Evolutionary conservation across 2,113 vertebrate species (phyloP).

Genomic region (Hemiscyllium ocellatum): DNA sequence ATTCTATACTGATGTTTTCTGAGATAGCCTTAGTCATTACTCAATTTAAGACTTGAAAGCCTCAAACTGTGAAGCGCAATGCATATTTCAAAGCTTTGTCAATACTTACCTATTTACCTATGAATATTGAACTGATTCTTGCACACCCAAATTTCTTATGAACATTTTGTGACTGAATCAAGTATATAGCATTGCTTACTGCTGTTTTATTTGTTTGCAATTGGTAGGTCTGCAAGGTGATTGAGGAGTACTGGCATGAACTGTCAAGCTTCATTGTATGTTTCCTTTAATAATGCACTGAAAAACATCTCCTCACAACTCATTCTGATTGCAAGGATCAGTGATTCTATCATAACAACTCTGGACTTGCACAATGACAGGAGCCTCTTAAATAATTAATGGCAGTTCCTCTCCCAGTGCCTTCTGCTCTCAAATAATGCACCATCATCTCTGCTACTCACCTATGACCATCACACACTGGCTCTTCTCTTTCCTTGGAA

Average conservation of each 20-base stretch:
- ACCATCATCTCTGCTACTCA: background rate
- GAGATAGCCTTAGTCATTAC: background rate
- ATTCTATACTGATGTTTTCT: background rate
- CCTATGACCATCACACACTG: background rate
- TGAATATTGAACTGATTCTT: background rate
- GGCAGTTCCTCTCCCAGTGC: background rate
- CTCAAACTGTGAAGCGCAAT: background rate
- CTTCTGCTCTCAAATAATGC: background rate
- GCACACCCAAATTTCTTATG: background rate
- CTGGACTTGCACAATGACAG: background rate
- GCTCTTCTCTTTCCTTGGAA: background rate
- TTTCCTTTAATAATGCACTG: background rate
- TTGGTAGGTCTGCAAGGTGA: background rate
- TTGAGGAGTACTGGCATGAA: background rate
- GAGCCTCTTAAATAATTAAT: background rate
- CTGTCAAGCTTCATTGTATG: background rate
- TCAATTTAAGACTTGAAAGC: background rate
- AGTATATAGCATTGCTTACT: background rate
- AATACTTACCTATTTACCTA: background rate
- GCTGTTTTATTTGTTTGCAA: background rate
- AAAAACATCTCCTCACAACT: background rate
- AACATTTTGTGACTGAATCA: background rate
- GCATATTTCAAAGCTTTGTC: background rate
- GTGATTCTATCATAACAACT: background rate
- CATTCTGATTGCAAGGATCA: background rate